These are phyloP conservation scores for Onthophagus sagittarius DNA, from an alignment of 2,888 invertebrate genomes.

Conservation along the genomic window DNA sequence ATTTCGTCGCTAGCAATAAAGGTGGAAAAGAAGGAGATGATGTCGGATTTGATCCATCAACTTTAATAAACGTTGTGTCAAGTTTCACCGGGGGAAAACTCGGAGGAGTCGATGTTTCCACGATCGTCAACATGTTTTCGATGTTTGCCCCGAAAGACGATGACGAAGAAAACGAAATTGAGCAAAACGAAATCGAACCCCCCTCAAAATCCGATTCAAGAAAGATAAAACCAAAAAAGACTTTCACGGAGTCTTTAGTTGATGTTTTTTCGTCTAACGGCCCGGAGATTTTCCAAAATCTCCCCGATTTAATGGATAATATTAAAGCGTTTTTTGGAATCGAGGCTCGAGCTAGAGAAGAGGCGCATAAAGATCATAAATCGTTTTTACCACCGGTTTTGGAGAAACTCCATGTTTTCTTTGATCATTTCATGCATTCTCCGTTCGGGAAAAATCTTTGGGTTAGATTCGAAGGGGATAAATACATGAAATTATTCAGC, in stretches of 20 bases:
- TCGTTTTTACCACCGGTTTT: constrained; percentile 68
- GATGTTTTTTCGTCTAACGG: background rate
- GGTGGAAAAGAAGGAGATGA: constrained; percentile 16
- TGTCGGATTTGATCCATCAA: constrained; percentile 10
- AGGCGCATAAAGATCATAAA: constrained; percentile 66
- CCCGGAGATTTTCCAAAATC: constrained; percentile 35
- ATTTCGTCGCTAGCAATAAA: constrained; percentile 23
- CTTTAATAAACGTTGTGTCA: background rate
- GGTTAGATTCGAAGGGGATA: constrained; percentile 69
- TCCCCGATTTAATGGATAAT: constrained; percentile 62
- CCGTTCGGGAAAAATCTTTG: constrained; percentile 72
- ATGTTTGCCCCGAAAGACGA: constrained; percentile 1
- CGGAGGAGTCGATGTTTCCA: background rate
- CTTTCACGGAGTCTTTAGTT: constrained; percentile 11
- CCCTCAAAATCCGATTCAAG: background rate
- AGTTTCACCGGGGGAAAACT: background rate
- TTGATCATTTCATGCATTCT: constrained; percentile 76
- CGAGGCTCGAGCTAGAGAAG: constrained; percentile 58
- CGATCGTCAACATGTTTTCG: background rate
- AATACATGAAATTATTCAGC: constrained; percentile 64
- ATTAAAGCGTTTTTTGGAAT: constrained; percentile 59
- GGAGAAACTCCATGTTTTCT: constrained; percentile 67
- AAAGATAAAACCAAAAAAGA: background rate
- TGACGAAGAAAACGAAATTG: background rate
- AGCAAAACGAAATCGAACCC: background rate